Percentiles rank a stretch among this genome's conserved stretches.
phyloP scores from a whole-genome alignment of 2,888 invertebrate genomes.

The Clunio marinus region DNA sequence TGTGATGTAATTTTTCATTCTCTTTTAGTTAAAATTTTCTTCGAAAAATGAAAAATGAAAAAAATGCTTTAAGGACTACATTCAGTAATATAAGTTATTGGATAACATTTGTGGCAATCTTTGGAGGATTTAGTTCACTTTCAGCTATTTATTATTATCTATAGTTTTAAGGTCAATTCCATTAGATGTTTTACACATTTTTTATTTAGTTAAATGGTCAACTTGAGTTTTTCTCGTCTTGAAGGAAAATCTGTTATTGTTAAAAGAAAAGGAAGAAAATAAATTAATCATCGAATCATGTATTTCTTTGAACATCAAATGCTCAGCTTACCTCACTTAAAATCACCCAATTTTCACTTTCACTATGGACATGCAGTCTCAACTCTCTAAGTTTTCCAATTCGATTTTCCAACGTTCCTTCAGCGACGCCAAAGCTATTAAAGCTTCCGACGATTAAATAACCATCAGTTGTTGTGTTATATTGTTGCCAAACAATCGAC shows the following conservation, averaged over 20 bases:
- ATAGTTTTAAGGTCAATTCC: no score
- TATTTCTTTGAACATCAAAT: no score
- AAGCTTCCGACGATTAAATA: constrained; percentile 71
- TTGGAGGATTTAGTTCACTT: constrained; percentile 25
- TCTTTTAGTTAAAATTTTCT: not conserved
- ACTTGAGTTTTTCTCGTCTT: constrained; percentile 35
- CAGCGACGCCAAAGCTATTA: constrained; percentile 75
- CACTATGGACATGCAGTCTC: constrained; percentile 71
- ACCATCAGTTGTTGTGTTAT: constrained; percentile 62
- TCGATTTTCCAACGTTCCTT: constrained; percentile 61
- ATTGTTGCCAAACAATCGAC: constrained; percentile 53
- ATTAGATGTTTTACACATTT: not conserved
- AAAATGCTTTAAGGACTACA: constrained; percentile 5
- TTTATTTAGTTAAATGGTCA: constrained; percentile 21
- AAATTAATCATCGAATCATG: not conserved
- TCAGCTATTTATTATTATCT: no score
- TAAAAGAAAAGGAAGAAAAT: not conserved
- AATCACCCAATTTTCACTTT: constrained; percentile 85
- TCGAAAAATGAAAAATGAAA: no score
- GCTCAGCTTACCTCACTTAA: constrained; percentile 73
- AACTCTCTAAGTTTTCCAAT: constrained; percentile 67
- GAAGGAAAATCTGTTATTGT: constrained; percentile 36
- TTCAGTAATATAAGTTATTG: not conserved
- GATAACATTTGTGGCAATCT: constrained; percentile 31
- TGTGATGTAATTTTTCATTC: not conserved